Percentiles rank a stretch among this genome's conserved stretches.
phyloP scores from a whole-genome alignment of 2,113 vertebrate species.

The Datnioides undecimradiatus region DNA sequence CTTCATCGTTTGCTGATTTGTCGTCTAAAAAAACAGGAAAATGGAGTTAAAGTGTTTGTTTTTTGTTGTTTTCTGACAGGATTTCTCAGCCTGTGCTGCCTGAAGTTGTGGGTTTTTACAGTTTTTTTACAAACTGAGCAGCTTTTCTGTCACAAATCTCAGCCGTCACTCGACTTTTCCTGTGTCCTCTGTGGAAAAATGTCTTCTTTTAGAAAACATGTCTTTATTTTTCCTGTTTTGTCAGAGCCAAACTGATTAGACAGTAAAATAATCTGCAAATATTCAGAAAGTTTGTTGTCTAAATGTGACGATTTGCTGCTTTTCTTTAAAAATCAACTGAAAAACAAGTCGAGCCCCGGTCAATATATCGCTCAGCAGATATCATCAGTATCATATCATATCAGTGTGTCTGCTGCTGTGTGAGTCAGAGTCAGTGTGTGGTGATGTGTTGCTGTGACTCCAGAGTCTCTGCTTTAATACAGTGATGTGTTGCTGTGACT shows the following conservation, averaged over 20 bases:
- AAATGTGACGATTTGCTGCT: neutral
- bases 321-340: too few relatives aligned
- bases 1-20: neutral
- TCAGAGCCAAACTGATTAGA: neutral
- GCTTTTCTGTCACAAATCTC: too few relatives aligned
- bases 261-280: neutral
- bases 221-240: neutral
- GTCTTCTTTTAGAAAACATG: neutral
- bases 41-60: neutral
- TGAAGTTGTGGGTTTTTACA: neutral
- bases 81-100: neutral
- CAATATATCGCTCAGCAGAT: too few relatives aligned
- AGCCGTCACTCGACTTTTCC: too few relatives aligned
- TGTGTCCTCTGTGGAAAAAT: neutral
- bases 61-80: neutral
- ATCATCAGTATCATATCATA: too few relatives aligned
- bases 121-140: neutral
- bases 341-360: too few relatives aligned
- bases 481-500: too few relatives aligned
- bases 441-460: too few relatives aligned
- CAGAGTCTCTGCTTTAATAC: too few relatives aligned
- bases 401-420: too few relatives aligned
- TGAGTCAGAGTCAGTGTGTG: too few relatives aligned
- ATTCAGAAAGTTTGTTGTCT: neutral
- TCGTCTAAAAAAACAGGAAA: neutral